Conservation (phyloP, 2,888 invertebrate genomes). For the Criorhina ranunculi region DNA sequence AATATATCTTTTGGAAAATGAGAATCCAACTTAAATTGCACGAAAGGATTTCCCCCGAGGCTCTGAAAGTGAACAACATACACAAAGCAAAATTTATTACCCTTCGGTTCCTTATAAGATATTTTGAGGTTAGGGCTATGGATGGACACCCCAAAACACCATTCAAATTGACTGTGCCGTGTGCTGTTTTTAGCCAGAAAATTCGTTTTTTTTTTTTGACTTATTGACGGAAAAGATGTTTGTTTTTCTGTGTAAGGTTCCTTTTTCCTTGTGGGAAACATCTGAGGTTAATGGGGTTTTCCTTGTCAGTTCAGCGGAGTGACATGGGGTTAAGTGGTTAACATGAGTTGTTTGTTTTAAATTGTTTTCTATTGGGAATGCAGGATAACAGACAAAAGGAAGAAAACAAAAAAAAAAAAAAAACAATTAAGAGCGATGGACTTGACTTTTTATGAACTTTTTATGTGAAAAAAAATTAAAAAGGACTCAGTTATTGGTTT, state of each 20-base stretch:
- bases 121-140: slow-evolving; percentile 1
- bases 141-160: slow-evolving; percentile 5
- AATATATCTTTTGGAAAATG: slow-evolving; percentile 4
- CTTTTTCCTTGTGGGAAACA: slow-evolving; percentile 5
- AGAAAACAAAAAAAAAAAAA: slow-evolving; percentile 22
- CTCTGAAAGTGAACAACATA: slow-evolving; percentile 2
- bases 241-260: neutral
- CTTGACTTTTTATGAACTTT: slow-evolving; percentile 12
- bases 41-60: slow-evolving; percentile 32
- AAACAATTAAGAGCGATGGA: too few relatives aligned
- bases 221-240: slow-evolving; percentile 11
- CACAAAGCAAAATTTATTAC: slow-evolving; percentile 39
- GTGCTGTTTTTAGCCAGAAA: neutral
- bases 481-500: slow-evolving; percentile 24
- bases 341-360: slow-evolving; percentile 34
- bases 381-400: too few relatives aligned
- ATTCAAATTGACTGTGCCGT: slow-evolving; percentile 24
- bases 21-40: slow-evolving; percentile 35
- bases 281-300: slow-evolving; percentile 34
- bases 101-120: slow-evolving; percentile 1
- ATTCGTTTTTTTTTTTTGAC: slow-evolving; percentile 2
- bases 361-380: slow-evolving; percentile 2
- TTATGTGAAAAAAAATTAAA: neutral
- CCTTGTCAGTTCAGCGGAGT: neutral
- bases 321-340: slow-evolving; percentile 20